These are phyloP conservation scores for Epinotia nisella DNA, from an alignment of 2,888 invertebrate genomes.

Conservation along the genomic window DNA sequence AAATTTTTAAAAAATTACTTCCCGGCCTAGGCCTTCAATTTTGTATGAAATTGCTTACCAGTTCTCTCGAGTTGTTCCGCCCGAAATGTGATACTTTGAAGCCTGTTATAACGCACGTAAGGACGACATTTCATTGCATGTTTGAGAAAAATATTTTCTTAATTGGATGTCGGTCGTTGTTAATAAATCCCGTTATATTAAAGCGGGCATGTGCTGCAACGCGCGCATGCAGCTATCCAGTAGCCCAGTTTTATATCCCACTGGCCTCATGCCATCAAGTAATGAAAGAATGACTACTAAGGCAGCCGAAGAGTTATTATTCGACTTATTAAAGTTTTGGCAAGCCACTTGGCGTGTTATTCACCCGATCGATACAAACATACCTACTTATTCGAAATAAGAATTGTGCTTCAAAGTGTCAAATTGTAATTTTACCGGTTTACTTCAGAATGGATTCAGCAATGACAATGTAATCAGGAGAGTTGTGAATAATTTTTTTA, in stretches of 20 bases:
- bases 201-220: conserved; percentile 67
- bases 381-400: too few species aligned
- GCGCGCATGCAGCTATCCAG: conserved; percentile 47
- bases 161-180: conserved; percentile 52
- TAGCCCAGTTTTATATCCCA: conserved; percentile 55
- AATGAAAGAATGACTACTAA: conserved; percentile 50
- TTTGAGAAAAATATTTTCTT: conserved; percentile 59
- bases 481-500: too few species aligned
- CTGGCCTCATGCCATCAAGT: conserved; percentile 66
- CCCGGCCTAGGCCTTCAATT: too few species aligned
- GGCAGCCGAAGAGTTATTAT: conserved; percentile 40
- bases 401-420: too few species aligned
- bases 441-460: background rate
- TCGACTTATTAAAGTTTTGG: conserved; percentile 34
- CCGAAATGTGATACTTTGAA: too few species aligned
- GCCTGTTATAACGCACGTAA: too few species aligned
- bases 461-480: background rate
- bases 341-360: conserved; percentile 6
- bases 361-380: background rate
- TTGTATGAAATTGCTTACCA: too few species aligned
- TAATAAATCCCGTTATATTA: conserved; percentile 52
- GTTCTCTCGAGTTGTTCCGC: too few species aligned
- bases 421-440: background rate
- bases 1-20: too few species aligned
- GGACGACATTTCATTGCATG: too few species aligned